Base-by-base conservation (phyloP, 2,113 vertebrate species). In the Corvus moneduloides region DNA sequence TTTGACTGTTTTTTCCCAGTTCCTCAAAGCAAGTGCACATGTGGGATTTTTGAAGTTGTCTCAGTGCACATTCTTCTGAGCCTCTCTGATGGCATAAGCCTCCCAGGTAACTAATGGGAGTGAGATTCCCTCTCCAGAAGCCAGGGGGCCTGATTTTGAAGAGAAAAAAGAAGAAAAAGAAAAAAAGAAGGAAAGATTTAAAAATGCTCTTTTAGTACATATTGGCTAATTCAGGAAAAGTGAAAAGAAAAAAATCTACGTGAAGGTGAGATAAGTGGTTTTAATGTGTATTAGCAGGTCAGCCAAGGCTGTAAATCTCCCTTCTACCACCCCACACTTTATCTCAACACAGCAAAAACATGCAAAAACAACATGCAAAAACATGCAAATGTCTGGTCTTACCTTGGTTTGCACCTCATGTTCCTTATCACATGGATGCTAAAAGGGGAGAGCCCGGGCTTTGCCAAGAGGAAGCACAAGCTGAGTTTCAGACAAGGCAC, bases 331-430 rank as follows among this genome's bases (percentile, higher is more conserved):
- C 43, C 44, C 39, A 52, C 13, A 11, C 22, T 88, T 97, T 95
- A 92, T 94, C 84, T 96, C 84, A 55, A 67, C 24, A 17, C 68
- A 95, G 81, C 76, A 41, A 41, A 41, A 41, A 41, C 39, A 41
- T 41, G 39, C 39, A 41, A 41, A 41, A 41, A 41, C 39, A 41
- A 94, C 90, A 58, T 63, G 68, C 35, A 44, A 56, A 90, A 94
- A 61, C 61, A 84, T 86, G 51, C 79, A 71, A 96, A 90, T 77
- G 79, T 80, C 83, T 93, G 89, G 27, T 68, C 85, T 94, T 97
- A 93, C 95, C 96, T 96, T 41, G 68, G 48, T 87, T 95, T 96
- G 75, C 85, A 84, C 93, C 78, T 95, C 72, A 74, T 88, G 68
- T 86, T 74, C 13, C 1, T 80, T 91, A 30, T 63, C 48, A 67